Percentiles rank a stretch among this genome's conserved stretches.
Evolutionary conservation across 2,888 invertebrate species (phyloP).

Genomic region (Phorcus lineatus): DNA sequence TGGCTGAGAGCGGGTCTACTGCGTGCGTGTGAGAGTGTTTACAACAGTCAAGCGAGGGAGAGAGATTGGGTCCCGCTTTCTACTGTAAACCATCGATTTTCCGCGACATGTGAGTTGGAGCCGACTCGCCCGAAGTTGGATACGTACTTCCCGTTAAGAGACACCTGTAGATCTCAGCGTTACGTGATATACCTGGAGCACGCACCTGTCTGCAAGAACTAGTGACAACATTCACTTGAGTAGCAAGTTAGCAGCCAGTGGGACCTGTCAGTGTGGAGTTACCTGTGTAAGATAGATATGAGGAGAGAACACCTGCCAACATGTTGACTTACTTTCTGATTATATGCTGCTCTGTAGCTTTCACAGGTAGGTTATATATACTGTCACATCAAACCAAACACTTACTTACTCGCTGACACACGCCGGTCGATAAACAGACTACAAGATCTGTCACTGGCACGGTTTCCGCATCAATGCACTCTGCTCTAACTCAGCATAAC

Average conservation of each 20-base stretch:
- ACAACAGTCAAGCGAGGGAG: neutral
- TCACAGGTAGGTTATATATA: neutral
- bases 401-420: too few species aligned
- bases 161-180: too few species aligned
- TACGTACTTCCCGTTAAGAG: neutral
- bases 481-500: too few species aligned
- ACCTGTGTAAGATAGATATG: neutral
- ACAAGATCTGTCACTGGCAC: too few species aligned
- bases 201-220: too few species aligned
- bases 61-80: neutral
- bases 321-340: neutral
- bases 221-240: neutral
- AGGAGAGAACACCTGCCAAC: neutral
- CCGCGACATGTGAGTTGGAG: neutral
- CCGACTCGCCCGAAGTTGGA: neutral
- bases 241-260: neutral
- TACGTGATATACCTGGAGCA: too few species aligned
- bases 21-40: constrained; percentile 8
- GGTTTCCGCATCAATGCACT: too few species aligned
- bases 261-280: neutral
- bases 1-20: neutral
- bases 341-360: neutral
- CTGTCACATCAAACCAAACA: too few species aligned
- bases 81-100: neutral
- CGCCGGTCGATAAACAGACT: too few species aligned